Base-by-base conservation (phyloP, 1,140 invertebrate species). In the Heliconius hewitsoni region DNA sequence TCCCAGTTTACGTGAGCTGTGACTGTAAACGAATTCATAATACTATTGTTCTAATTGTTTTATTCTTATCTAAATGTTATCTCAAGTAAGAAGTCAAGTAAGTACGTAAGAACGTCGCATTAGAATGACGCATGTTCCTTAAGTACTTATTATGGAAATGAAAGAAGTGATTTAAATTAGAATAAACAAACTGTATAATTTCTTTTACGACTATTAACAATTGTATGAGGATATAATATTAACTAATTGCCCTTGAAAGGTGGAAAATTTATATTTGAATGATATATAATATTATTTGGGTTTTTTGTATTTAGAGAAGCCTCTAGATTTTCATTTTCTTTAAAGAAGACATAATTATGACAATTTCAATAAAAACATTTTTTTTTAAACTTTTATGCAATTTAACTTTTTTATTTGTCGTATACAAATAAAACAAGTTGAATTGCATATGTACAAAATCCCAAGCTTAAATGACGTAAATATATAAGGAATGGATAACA, bases 81-180 rank as follows among this genome's bases (percentile, higher is more conserved):
- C 60, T 66, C 60, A 66, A 66, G 60, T 66, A 66, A 30, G 60
- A 66, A 30, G 55, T 57, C 27, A 57, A 55, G 55, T 60, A 60
- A 66, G 27, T 66, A 66, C 60, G 60, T 66, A 66, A 27, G 60
- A 50, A 52, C 23, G 73, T 46, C 73, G 73, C 73, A 74, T 55
- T 57, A 23, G 55, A 50, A 11, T 74, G 73, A 74, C 73, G 73
- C 73, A 74, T 55, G 23, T 30, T 74, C 23, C 23, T 27, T 74
- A 52, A 46, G n/a, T 74, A 74, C 42, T 52, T 74, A 55, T 30
- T 74, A 74, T 27, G 73, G 42, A 74, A 74, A 74, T 74, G 18
- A 55, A 46, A 74, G 27, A 74, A 74, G 50, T 52, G 52, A 74
- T 74, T 74, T 74, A 74, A 18, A 34, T 74, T 74, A 34, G 42